Evolutionary conservation across 1,140 invertebrate genomes (phyloP).

Genomic region (Lasaia peninsularis): DNA sequence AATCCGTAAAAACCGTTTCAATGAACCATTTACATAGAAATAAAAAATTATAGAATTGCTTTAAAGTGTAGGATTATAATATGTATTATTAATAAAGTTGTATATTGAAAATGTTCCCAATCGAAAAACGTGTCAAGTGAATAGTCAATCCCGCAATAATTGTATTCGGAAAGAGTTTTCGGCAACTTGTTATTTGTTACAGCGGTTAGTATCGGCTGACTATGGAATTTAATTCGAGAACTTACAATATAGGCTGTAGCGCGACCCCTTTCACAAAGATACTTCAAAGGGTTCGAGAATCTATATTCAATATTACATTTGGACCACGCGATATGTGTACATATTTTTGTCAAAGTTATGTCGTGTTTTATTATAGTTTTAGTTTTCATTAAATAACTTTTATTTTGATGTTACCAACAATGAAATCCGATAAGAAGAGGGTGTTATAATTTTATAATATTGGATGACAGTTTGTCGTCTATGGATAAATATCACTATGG

Average conservation of each 20-base stretch:
- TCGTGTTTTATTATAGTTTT: not conserved
- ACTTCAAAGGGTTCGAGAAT: conserved; percentile 48
- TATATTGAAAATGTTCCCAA: not conserved
- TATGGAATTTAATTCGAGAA: conserved; percentile 61
- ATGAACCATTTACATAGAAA: too few species aligned
- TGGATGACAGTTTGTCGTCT: too few species aligned
- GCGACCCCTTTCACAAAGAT: conserved; percentile 48
- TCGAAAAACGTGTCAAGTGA: not conserved
- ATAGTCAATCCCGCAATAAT: conserved; percentile 2
- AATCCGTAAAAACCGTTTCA: too few species aligned
- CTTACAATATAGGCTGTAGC: conserved; percentile 51
- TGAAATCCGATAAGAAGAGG: too few species aligned
- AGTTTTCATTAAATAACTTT: not conserved
- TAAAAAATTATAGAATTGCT: too few species aligned
- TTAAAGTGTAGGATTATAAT: too few species aligned
- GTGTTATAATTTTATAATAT: too few species aligned
- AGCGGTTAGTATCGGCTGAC: conserved; percentile 39
- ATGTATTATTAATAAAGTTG: too few species aligned
- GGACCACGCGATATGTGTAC: conserved; percentile 21
- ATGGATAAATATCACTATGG: too few species aligned
- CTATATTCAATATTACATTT: conserved; percentile 48
- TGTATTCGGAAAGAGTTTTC: conserved; percentile 4
- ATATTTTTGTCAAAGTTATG: conserved; percentile 12
- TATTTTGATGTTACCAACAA: too few species aligned
- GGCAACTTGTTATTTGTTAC: conserved; percentile 14